Evolutionary conservation across 2,888 invertebrate genomes (phyloP), one percentile per base, ranked within the genome.

Genomic region (Synergus laeviventris): DNA sequence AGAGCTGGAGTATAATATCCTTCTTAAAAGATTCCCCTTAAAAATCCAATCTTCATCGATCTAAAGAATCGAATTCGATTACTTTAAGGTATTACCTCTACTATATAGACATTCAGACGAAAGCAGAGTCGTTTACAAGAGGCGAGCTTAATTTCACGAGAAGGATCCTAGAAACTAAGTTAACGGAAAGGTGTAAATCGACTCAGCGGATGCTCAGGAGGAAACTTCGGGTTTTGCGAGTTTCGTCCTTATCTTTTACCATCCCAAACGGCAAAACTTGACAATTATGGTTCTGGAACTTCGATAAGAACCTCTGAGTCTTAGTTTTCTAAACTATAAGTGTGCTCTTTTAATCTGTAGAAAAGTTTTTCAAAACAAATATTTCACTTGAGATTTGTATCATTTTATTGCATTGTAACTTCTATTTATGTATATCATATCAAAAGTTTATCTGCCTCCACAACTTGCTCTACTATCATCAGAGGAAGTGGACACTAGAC

Each of bases 401-500:
- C 39, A 39, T 11, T 39, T 11, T 18, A 31, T 31, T 7, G 38
- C 38, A 62, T 2, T 62, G 36, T 62, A 18, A n/a, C 5, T 38
- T 62, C 11, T 62, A 62, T 62, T 42, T 39, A 42, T 64, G 39
- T 64, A 42, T 45, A 66, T 45, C 24, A 16, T 42, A 66, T 21
- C 21, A 45, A 66, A 64, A 64, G 21, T 42, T 49, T 45, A 16
- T 66, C 62, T n/a, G n/a, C 62, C 24, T 24, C 21, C 24, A 9
- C 42, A n/a, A 45, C n/a, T 70, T 70, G 49, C 49, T 45, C 31
- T n/a, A 31, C 45, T 70, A 70, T 70, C 49, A 4, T 2, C 4
- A 31, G 66, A 66, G 78, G 78, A 81, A 75, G 76, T 74, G 75
- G 74, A 76, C 66, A 56, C 74, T 74, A 74, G 75, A 76, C 73